Evolutionary conservation across 2,888 invertebrate species (phyloP), one percentile per base, ranked within the genome.

Genomic region (Pollenia angustigena): DNA sequence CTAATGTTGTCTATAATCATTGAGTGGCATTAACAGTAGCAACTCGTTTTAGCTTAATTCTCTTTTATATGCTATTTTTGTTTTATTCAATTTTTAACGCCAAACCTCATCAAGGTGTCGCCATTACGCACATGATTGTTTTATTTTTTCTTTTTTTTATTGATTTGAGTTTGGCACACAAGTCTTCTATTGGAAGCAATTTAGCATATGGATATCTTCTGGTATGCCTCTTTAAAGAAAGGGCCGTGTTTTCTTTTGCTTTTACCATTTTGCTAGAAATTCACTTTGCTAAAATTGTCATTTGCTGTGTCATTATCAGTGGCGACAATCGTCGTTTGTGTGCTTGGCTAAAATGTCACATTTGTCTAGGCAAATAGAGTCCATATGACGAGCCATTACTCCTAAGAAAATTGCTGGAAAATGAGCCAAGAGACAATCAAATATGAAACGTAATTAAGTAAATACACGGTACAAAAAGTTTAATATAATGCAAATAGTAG

Each of bases 281-380:
- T 83, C 76, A 72, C 72, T 87, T 72, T 72, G 75, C 83, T 64
- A 16, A 86, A 87, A 86, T 89, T 89, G 89, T 88, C 88, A 88
- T 86, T 87, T 85, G 71, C 81, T 85, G 71, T 89, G 89, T 85
- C 89, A 87, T 85, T 88, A 89, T 89, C 89, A 78, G 66, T 85
- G 88, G 89, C 88, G 89, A 88, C 89, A 88, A 89, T 85, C 83
- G 44, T 52, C 66, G 80, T 83, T 81, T 78, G 48, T 83, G 75
- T 81, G 78, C 72, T 69, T 86, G 76, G 82, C 76, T 88, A 81
- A 80, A 84, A 81, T 86, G 88, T 87, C 88, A 87, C 88, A 88
- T 88, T 88, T 88, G 88, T 88, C 88, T 88, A 83, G 84, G 87
- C 84, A 69, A 84, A 84, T 78, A 81, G 84, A 84, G 81, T 74